These are phyloP conservation scores for Drosophila fulvimacula DNA, from an alignment of 2,888 invertebrate genomes.

Conservation along the genomic window DNA sequence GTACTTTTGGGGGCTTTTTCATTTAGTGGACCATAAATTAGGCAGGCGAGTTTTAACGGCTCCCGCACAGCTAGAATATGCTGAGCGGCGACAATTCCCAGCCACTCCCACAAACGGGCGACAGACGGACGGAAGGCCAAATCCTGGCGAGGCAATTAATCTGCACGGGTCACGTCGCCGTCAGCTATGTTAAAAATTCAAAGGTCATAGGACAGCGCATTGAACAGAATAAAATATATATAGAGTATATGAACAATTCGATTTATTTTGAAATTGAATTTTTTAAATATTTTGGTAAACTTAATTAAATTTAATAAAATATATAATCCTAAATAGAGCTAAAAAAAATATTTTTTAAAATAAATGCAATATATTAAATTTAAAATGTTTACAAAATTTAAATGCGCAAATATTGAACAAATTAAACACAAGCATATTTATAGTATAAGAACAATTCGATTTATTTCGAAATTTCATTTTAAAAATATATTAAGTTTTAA, in stretches of 20 bases:
- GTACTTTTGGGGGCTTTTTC: constrained; percentile 70
- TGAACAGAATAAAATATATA: constrained; percentile 2
- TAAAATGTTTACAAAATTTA: too few species aligned
- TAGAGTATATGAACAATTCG: not conserved
- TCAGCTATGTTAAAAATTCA: constrained; percentile 44
- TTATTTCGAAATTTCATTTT: too few species aligned
- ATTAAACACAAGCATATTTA: too few species aligned
- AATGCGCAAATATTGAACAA: too few species aligned
- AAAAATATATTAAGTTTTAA: too few species aligned
- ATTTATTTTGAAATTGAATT: constrained; percentile 1
- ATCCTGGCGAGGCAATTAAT: constrained; percentile 59
- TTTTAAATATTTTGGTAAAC: not conserved
- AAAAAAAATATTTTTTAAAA: not conserved
- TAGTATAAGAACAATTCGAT: too few species aligned
- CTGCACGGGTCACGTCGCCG: constrained; percentile 51
- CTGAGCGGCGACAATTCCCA: constrained; percentile 39
- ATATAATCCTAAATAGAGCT: not conserved
- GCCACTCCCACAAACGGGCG: not conserved
- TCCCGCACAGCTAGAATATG: constrained; percentile 27
- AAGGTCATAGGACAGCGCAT: constrained; percentile 37
- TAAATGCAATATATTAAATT: too few species aligned
- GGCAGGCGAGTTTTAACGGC: constrained; percentile 52
- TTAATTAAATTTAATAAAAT: not conserved
- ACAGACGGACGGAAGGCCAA: constrained; percentile 33
- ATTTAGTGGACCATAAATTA: constrained; percentile 71